Base-by-base conservation (phyloP, 2,888 invertebrate genomes). In the Athalia cordata region DNA sequence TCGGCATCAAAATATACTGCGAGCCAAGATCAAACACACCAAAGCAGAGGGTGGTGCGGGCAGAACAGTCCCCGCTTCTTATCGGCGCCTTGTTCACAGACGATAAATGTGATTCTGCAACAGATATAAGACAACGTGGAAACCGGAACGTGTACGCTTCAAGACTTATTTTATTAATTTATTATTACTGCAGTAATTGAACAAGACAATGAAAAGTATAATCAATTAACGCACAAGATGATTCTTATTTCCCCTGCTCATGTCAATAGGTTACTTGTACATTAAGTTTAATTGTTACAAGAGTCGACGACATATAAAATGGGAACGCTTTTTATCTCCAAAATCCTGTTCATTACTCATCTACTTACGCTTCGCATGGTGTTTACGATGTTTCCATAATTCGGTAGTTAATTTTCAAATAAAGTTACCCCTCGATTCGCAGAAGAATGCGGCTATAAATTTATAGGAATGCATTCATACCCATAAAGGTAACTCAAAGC, bases 1-100 rank as follows among this genome's bases (percentile, higher is more conserved):
- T 88, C 89, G 86, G 85, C 89, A 88, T 90, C 89, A 89, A 89
- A 89, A 89, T 89, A 89, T 89, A 89, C 88, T 86, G 87, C 87
- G 88, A 88, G 87, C 87, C 86, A 88, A 89, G 89, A 89, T 90
- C 89, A 89, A 89, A 89, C 89, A 89, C 85, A 85, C 86, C 87
- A 86, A 29, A 86, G 83, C 87, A 84, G 85, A 82, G 84, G 85
- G 78, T 75, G 84, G 83, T 15, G 57, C 72, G 47, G 55, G 74
- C 49, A 29, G 75, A 75, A 75, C 75, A 75, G 75, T 75, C 62
- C 75, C 13, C 52, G 75, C 62, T 75, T 64, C 75, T 75, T 75
- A 75, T 62, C 75, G 61, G 62, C 15, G 47, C 62, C 64, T 72
- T 72, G 72, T 72, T 72, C 59, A 43, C 72, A 47, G 47, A 72